These are phyloP conservation scores for Fabriciana adippe DNA, from an alignment of 2,888 invertebrate genomes.

Conservation along the genomic window DNA sequence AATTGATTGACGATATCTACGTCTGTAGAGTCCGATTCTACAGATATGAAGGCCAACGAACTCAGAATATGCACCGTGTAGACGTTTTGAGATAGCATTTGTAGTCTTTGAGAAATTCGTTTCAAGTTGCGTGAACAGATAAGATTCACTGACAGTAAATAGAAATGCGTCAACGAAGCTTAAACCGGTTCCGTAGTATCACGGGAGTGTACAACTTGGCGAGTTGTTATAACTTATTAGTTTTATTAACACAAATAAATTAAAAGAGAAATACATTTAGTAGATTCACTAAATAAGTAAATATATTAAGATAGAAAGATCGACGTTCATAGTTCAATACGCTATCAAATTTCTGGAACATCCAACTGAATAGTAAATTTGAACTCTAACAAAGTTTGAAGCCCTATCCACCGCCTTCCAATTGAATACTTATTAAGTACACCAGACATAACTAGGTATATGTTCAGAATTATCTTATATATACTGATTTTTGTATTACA, in stretches of 20 bases:
- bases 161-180: constrained; percentile 27
- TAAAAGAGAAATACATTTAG: too few relatives aligned
- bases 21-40: constrained; percentile 39
- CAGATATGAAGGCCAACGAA: constrained; percentile 37
- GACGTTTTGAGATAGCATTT: constrained; percentile 29
- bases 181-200: constrained; percentile 34
- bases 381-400: constrained; percentile 42
- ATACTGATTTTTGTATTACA: background rate
- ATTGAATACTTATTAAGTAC: constrained; percentile 40
- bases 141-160: constrained; percentile 29
- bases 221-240: background rate
- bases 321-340: constrained; percentile 37
- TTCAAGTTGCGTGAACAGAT: constrained; percentile 34
- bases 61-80: constrained; percentile 36
- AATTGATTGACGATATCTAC: constrained; percentile 64
- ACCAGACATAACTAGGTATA: background rate
- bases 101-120: constrained; percentile 30
- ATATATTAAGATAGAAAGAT: constrained; percentile 34
- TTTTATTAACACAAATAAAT: too few relatives aligned
- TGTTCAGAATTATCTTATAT: background rate
- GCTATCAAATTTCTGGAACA: constrained; percentile 44
- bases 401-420: constrained; percentile 41
- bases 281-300: constrained; percentile 10
- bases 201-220: constrained; percentile 4
- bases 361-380: constrained; percentile 38